These are phyloP conservation scores for Capitulum mitella DNA, from an alignment of 2,888 invertebrate genomes.

Conservation along the genomic window DNA sequence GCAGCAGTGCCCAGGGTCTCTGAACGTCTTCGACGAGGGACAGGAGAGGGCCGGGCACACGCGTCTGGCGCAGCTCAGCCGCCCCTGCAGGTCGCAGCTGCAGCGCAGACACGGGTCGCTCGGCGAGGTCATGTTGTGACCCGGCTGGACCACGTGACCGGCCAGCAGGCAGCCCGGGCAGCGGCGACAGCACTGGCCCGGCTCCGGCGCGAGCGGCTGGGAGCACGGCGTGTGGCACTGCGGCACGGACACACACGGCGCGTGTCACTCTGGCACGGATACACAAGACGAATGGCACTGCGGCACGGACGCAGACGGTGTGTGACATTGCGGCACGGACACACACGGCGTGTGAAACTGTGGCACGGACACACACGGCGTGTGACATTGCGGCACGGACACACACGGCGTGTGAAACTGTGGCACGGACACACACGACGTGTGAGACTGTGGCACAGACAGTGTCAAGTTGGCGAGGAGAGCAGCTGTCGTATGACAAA, in stretches of 20 bases:
- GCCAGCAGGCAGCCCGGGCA: not conserved
- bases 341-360: no score
- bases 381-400: no score
- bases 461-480: no score
- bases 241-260: no score
- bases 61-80: not conserved
- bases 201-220: not conserved
- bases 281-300: no score
- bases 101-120: not conserved
- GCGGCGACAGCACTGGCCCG: slow-evolving; percentile 6
- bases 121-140: not conserved
- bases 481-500: no score
- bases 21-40: not conserved
- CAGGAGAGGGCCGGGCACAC: slow-evolving; percentile 14
- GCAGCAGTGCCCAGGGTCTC: not conserved
- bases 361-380: no score
- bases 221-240: slow-evolving; percentile 5
- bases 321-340: not conserved
- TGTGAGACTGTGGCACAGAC: no score
- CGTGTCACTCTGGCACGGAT: not conserved
- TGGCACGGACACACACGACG: no score
- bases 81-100: not conserved
- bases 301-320: not conserved
- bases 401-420: no score
- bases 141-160: not conserved